phyloP scores from a whole-genome alignment of 2,888 invertebrate species.

The Catonia carolina region DNA sequence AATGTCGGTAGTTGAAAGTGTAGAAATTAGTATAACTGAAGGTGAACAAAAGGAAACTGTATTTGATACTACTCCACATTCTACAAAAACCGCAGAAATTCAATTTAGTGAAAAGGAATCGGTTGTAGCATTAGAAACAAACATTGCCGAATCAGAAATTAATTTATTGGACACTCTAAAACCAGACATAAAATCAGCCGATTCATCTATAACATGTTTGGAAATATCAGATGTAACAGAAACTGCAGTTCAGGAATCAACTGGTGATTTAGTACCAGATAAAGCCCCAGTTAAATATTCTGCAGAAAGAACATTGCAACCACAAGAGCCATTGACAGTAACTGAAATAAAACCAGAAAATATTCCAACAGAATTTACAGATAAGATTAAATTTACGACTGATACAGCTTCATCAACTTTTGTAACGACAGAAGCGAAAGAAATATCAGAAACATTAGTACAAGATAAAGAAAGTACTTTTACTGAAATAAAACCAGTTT shows the following conservation, averaged over 20 bases:
- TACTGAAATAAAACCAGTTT: constrained; percentile 42
- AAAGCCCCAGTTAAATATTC: constrained; percentile 47
- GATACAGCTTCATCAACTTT: constrained; percentile 50
- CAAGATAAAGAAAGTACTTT: constrained; percentile 58
- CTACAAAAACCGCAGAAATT: constrained; percentile 52
- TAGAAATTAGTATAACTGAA: constrained; percentile 56
- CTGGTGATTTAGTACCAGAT: constrained; percentile 49
- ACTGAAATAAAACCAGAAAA: constrained; percentile 55
- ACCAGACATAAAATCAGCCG: constrained; percentile 41
- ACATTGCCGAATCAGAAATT: constrained; percentile 54
- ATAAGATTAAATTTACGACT: constrained; percentile 49
- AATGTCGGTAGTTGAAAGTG: constrained; percentile 44
- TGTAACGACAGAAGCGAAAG: constrained; percentile 57
- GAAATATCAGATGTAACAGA: constrained; percentile 53
- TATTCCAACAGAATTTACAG: constrained; percentile 47
- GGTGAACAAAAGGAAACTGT: constrained; percentile 59
- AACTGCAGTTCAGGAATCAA: constrained; percentile 41
- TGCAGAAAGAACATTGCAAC: constrained; percentile 54
- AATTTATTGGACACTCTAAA: constrained; percentile 45
- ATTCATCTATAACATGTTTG: constrained; percentile 47
- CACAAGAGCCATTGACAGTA: constrained; percentile 54
- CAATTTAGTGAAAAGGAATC: constrained; percentile 57
- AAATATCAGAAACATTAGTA: constrained; percentile 52
- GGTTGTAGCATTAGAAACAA: constrained; percentile 52
- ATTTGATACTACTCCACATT: constrained; percentile 45